Evolutionary conservation across 2,888 invertebrate species (phyloP).

Genomic region (Phortica okadai): DNA sequence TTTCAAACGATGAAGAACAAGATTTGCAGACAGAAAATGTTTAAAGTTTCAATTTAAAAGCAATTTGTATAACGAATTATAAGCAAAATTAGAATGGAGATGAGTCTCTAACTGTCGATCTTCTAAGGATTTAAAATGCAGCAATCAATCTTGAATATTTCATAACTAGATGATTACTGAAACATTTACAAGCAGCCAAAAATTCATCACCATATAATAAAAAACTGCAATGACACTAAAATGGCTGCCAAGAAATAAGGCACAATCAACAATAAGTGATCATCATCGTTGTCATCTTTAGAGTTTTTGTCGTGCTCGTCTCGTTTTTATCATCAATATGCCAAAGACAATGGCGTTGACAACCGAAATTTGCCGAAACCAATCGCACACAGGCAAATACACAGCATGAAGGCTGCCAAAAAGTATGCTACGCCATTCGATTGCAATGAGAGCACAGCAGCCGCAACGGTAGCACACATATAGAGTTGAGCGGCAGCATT

Average conservation of each 20-base stretch:
- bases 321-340: neutral
- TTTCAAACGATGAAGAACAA: neutral
- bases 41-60: neutral
- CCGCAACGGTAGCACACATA: constrained; percentile 17
- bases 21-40: neutral
- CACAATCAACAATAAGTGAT: neutral
- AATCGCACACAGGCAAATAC: constrained; percentile 10
- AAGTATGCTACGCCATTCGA: constrained; percentile 59
- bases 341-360: constrained; percentile 22
- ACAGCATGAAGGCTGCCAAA: constrained; percentile 49
- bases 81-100: neutral
- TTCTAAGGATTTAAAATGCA: no score
- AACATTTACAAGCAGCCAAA: neutral
- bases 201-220: neutral
- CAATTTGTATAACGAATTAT: neutral
- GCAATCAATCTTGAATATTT: no score
- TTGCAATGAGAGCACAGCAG: constrained; percentile 18
- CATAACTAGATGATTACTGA: neutral
- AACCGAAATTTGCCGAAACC: neutral
- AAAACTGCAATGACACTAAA: constrained; percentile 14
- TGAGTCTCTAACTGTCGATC: no score
- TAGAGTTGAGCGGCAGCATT: neutral
- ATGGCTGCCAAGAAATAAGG: neutral
- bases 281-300: constrained; percentile 3
- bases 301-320: neutral